A percentile compares a stretch with the other conserved stretches of the same genome.
Evolutionary conservation across 2,888 invertebrate species (phyloP).

Genomic region (Hetaerina titia): DNA sequence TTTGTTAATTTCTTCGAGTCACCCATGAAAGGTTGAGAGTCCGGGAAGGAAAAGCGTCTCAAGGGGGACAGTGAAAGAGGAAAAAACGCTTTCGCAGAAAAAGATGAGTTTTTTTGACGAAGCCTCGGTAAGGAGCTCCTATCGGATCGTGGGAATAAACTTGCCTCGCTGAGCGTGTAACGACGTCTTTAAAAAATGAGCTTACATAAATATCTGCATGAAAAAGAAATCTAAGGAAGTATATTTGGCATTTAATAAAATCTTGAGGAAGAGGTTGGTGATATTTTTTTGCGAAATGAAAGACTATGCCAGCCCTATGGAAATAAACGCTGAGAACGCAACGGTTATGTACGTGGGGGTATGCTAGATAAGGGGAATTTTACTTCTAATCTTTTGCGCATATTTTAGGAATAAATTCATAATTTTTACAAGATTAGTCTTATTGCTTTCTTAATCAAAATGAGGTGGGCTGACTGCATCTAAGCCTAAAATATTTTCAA

Average conservation of each 20-base stretch:
- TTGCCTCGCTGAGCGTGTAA: background rate
- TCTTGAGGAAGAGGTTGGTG: background rate
- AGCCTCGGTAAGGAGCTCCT: background rate
- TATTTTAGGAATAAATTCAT: no score
- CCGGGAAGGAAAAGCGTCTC: background rate
- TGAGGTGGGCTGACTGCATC: no score
- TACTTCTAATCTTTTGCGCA: background rate
- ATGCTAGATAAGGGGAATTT: background rate
- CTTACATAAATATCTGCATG: background rate
- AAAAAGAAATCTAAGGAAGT: background rate
- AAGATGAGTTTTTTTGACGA: background rate
- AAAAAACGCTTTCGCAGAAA: background rate
- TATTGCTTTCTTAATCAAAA: no score
- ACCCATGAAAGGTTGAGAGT: conserved; percentile 14
- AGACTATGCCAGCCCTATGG: background rate
- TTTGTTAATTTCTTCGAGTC: background rate
- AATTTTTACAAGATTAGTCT: no score
- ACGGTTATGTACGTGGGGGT: background rate
- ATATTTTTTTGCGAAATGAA: background rate
- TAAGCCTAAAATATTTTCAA: no score
- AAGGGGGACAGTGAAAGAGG: background rate
- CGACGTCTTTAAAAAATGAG: background rate
- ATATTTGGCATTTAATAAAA: background rate
- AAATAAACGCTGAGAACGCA: background rate
- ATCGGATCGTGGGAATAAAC: background rate